Evolutionary conservation across 2,797 vertebrate genomes (phyloP), one percentile per base, ranked within the genome.

Genomic region (Sitta carolinensis): DNA sequence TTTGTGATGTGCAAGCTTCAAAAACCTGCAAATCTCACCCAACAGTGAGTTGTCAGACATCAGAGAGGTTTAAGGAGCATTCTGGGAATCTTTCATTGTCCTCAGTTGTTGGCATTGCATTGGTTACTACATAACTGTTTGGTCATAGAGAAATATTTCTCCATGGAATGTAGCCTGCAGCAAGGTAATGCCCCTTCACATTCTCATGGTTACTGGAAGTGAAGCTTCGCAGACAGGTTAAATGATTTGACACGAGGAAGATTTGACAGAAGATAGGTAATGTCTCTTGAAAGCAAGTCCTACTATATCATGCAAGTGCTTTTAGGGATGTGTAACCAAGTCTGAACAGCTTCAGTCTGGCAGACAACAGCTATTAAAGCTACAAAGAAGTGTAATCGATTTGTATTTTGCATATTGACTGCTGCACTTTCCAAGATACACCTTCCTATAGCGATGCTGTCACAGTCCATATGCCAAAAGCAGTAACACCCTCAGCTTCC

Each of bases 331-430:
- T 42, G 30, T 75, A 91, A 88, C 69, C 87, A 79, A 79, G 61
- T 70, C 63, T 68, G 81, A 94, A 70, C 45, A 88, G 76, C 59
- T 73, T 91, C 84, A 94, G 34, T 63, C 74, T 63, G 19, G 22
- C 55, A 84, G 66, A 58, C 54, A 81, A 40, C 51, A 84, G 55
- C 69, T 79, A 88, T 91, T 95, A 94, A 69, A 92, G 32, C 50
- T 73, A 66, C 27, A 72, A 93, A 88, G 87, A 77, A 81, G 50
- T 47, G 58, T 64, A 69, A 86, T 92, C 0, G 2, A 86, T 95
- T 81, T 92, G 19, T 86, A 57, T 84, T 94, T 92, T 84, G 52
- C 59, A 54, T 92, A 92, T 76, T 86, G 87, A 94, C 36, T 75
- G 52, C 79, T 83, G 32, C 70, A 58, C 38, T 93, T 96, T 76